phyloP scores from a whole-genome alignment of 2,113 vertebrate genomes.

The Pygathrix nemaeus region DNA sequence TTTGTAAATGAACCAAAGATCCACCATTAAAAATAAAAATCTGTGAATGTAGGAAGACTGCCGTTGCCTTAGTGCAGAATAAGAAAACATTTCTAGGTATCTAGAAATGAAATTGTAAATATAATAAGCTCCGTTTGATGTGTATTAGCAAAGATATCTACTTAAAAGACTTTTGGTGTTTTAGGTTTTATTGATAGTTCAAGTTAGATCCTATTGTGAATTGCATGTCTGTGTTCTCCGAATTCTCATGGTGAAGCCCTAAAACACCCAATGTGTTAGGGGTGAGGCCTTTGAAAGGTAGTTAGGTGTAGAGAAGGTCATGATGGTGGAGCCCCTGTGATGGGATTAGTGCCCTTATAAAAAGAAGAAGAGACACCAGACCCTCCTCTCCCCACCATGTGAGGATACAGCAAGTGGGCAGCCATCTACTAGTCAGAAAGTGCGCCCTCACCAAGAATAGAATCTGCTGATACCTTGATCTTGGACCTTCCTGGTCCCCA shows the following conservation, averaged over 20 bases:
- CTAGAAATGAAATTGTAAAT: neutral
- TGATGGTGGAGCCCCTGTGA: neutral
- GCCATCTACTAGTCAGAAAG: neutral
- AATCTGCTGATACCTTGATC: neutral
- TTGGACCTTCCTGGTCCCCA: neutral
- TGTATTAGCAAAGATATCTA: neutral
- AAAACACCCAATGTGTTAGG: neutral
- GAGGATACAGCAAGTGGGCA: neutral
- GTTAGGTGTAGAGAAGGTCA: neutral
- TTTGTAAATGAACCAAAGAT: slow-evolving; percentile 42
- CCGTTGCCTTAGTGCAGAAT: neutral
- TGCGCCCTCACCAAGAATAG: neutral
- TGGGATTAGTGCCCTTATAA: neutral
- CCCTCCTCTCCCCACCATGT: neutral
- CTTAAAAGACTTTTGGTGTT: neutral
- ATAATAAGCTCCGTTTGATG: neutral
- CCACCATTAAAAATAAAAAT: neutral
- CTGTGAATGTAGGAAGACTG: neutral
- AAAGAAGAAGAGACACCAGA: neutral
- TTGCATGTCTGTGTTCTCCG: neutral
- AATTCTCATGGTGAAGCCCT: neutral
- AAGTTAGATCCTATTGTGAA: neutral
- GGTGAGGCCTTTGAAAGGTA: neutral
- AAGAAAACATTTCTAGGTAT: neutral
- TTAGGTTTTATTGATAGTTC: neutral